A percentile compares a stretch with the other conserved stretches of the same genome.
Evolutionary conservation across 2,797 vertebrate genomes (phyloP).

Genomic region (Rhinoraja longicauda): DNA sequence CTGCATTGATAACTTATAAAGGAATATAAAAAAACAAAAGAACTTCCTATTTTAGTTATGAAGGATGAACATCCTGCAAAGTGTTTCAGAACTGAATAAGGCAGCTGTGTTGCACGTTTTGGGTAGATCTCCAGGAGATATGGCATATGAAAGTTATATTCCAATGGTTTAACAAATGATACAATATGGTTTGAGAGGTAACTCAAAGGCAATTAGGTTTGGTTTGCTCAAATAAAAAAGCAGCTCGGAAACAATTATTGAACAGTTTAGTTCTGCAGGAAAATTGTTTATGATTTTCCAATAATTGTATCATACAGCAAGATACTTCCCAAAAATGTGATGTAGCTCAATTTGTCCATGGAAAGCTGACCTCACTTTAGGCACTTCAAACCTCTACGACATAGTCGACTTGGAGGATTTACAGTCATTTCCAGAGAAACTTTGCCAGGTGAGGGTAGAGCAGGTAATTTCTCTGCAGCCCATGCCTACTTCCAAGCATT

Average conservation of each 20-base stretch:
- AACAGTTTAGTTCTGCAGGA: neutral
- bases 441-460: neutral
- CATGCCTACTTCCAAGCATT: neutral
- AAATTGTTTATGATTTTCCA: neutral
- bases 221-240: neutral
- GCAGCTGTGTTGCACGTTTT: neutral
- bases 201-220: neutral
- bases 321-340: neutral
- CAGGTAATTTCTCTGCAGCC: neutral
- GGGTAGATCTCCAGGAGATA: neutral
- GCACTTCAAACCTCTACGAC: neutral
- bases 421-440: neutral
- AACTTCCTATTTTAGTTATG: neutral
- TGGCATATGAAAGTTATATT: neutral
- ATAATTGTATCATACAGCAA: neutral
- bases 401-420: neutral
- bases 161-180: constrained; percentile 9
- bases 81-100: neutral
- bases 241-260: neutral
- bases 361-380: neutral
- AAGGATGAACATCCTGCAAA: neutral
- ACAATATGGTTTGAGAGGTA: neutral
- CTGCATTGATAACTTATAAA: neutral
- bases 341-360: neutral
- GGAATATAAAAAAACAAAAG: neutral